phyloP scores from a whole-genome alignment of 2,113 vertebrate genomes.

The Anarrhichthys ocellatus region DNA sequence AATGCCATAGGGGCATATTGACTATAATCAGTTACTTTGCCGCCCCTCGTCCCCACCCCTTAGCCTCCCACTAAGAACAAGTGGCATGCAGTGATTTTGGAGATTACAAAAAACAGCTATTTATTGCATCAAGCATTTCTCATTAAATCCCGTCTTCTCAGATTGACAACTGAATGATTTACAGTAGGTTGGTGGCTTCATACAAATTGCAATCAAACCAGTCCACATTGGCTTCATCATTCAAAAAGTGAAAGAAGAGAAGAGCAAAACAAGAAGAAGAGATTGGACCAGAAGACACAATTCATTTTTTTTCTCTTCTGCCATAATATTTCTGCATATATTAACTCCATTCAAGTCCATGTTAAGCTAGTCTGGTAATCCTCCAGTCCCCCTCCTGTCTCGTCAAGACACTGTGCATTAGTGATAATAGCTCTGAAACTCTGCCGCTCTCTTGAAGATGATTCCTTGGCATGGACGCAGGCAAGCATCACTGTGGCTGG shows the following conservation, averaged over 20 bases:
- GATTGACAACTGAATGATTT: constrained; percentile 17
- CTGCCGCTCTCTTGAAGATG: constrained; percentile 38
- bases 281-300: constrained; percentile 7
- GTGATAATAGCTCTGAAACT: constrained; percentile 63
- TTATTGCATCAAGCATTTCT: constrained; percentile 29
- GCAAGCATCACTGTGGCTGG: constrained; percentile 67
- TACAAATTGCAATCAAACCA: neutral
- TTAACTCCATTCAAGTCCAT: constrained; percentile 51
- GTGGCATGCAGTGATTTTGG: constrained; percentile 41
- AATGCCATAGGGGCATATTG: constrained; percentile 68
- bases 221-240: neutral
- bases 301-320: neutral
- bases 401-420: constrained; percentile 65
- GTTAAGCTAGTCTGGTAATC: constrained; percentile 56
- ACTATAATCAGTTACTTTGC: constrained; percentile 48
- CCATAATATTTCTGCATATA: constrained; percentile 55
- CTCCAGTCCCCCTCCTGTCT: constrained; percentile 38
- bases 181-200: constrained; percentile 11
- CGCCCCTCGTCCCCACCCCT: constrained; percentile 8
- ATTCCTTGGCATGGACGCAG: constrained; percentile 55
- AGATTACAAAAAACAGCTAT: constrained; percentile 49
- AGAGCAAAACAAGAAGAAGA: neutral
- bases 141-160: constrained; percentile 22
- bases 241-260: neutral
- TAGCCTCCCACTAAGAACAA: constrained; percentile 29